A percentile compares a stretch with the other conserved stretches of the same genome.
These are phyloP conservation scores for Eupithecia subfuscata DNA, from an alignment of 2,888 invertebrate species.

Conservation along the genomic window DNA sequence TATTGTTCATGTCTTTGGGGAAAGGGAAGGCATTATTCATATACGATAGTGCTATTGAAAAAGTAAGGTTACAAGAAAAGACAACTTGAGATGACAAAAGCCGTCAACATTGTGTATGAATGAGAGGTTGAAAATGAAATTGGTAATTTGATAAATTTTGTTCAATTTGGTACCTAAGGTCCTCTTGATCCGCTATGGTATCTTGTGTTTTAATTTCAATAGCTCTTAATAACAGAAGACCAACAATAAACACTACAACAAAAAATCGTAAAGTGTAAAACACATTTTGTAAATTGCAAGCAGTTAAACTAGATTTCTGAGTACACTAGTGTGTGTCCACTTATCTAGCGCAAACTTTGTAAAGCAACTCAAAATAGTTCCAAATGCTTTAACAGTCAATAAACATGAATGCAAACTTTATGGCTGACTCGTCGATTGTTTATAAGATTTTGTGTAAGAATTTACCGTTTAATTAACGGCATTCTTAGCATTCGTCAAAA, in stretches of 20 bases:
- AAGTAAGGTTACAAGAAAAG: background rate
- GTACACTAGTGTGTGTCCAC: background rate
- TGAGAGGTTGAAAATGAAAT: background rate
- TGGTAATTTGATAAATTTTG: background rate
- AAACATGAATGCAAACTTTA: no score
- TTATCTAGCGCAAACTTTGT: background rate
- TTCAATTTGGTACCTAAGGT: background rate
- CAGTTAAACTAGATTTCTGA: background rate
- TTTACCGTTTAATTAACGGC: background rate
- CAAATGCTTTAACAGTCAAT: background rate
- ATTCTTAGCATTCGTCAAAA: no score
- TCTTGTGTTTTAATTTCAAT: background rate
- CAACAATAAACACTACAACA: background rate
- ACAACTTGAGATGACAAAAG: background rate
- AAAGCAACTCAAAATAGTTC: background rate
- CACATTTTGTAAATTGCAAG: background rate
- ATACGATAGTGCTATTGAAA: background rate
- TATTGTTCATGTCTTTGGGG: background rate
- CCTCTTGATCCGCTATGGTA: background rate
- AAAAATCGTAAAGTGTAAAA: conserved; percentile 2
- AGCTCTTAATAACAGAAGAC: background rate
- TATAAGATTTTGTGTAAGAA: no score
- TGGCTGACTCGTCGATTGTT: no score
- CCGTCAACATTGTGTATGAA: background rate
- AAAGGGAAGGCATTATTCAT: background rate